These are phyloP conservation scores for Sphaeramia orbicularis DNA, from an alignment of 2,797 vertebrate genomes.

Conservation along the genomic window DNA sequence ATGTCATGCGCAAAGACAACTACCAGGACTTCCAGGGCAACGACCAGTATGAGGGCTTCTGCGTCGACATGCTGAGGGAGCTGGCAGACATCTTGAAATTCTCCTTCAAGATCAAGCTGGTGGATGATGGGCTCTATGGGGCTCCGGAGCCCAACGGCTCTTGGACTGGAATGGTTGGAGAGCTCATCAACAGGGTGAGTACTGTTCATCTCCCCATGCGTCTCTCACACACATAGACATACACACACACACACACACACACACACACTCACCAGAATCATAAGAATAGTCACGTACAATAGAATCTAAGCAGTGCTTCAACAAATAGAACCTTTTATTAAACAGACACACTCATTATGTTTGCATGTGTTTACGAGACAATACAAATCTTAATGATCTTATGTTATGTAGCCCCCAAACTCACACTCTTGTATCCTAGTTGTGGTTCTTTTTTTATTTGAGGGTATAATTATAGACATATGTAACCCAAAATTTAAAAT, in stretches of 20 bases:
- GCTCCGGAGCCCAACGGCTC: slow-evolving; percentile 94
- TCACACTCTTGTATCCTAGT: too few species aligned
- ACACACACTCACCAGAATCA: slow-evolving; percentile 20
- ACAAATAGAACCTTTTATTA: slow-evolving; percentile 36
- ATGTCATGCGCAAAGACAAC: slow-evolving; percentile 93
- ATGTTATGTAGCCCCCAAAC: too few species aligned
- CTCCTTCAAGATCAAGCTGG: slow-evolving; percentile 93
- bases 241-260: slow-evolving; percentile 17
- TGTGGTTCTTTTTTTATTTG: too few species aligned
- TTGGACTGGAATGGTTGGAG: slow-evolving; percentile 97
- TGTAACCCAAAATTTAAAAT: too few species aligned
- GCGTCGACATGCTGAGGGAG: slow-evolving; percentile 94
- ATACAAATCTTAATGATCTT: too few species aligned
- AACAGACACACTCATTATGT: too few species aligned
- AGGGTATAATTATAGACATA: too few species aligned
- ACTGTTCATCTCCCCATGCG: slow-evolving; percentile 1
- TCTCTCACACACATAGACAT: slow-evolving; percentile 13
- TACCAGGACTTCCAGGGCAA: slow-evolving; percentile 89
- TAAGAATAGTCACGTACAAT: slow-evolving; percentile 37
- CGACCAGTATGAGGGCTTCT: slow-evolving; percentile 94
- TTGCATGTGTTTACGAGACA: too few species aligned
- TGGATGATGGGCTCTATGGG: slow-evolving; percentile 93
- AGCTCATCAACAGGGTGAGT: slow-evolving; percentile 94
- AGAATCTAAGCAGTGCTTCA: slow-evolving; percentile 31
- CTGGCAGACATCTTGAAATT: slow-evolving; percentile 92